A percentile compares a stretch with the other conserved stretches of the same genome.
Evolutionary conservation across 2,797 vertebrate genomes (phyloP).

Genomic region (Danio tinwini): DNA sequence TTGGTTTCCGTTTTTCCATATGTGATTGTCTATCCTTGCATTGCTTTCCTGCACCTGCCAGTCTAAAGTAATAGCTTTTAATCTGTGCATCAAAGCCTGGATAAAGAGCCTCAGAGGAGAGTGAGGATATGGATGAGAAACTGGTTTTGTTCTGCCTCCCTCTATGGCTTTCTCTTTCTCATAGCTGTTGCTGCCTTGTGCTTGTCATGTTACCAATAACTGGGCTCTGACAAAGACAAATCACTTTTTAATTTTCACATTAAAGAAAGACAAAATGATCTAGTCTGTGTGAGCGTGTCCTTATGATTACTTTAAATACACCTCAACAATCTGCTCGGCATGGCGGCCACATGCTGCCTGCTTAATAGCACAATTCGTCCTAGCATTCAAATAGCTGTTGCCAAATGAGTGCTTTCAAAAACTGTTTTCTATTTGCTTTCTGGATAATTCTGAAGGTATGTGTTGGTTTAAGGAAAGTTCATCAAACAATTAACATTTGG

Average conservation of each 20-base stretch:
- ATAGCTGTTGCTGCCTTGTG: slow-evolving; percentile 4
- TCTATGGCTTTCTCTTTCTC: slow-evolving; percentile 9
- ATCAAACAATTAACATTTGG: not conserved
- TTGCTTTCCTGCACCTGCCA: slow-evolving; percentile 63
- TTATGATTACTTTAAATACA: slow-evolving; percentile 37
- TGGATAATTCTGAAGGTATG: not conserved
- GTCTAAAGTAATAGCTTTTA: slow-evolving; percentile 68
- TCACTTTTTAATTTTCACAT: slow-evolving; percentile 46
- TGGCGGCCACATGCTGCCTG: slow-evolving; percentile 11
- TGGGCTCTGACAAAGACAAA: slow-evolving; percentile 25
- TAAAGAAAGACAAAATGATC: slow-evolving; percentile 12
- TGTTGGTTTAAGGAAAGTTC: not conserved
- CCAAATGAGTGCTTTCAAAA: slow-evolving; percentile 1
- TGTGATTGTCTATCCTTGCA: slow-evolving; percentile 49
- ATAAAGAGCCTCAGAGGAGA: slow-evolving; percentile 64
- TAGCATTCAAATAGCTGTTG: not conserved
- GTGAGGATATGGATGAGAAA: slow-evolving; percentile 51
- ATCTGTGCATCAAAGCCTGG: slow-evolving; percentile 67
- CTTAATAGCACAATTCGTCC: not conserved
- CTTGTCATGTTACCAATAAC: slow-evolving; percentile 44
- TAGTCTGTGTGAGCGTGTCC: slow-evolving; percentile 8
- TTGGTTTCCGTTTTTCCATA: slow-evolving; percentile 60
- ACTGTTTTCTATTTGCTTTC: not conserved
- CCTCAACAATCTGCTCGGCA: slow-evolving; percentile 19
- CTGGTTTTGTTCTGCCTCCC: slow-evolving; percentile 26